A percentile compares a stretch with the other conserved stretches of the same genome.
phyloP scores from a whole-genome alignment of 2,113 vertebrate genomes.

The Dromiciops gliroides region DNA sequence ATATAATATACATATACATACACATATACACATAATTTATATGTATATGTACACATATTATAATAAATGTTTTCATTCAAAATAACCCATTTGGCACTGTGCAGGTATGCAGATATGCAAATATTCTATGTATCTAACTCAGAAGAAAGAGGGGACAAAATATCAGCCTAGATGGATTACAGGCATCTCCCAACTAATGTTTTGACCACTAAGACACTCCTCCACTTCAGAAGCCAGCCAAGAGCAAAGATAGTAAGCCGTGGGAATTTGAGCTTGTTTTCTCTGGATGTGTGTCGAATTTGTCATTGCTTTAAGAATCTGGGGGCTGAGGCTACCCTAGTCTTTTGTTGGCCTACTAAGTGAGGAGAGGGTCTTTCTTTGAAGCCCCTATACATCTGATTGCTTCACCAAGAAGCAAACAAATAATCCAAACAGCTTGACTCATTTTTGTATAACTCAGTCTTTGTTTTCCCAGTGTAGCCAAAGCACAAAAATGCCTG shows the following conservation, averaged over 20 bases:
- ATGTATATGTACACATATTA: too few species aligned
- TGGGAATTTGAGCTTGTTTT: conserved; percentile 49
- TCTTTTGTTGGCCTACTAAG: conserved; percentile 55
- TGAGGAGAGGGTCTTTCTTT: conserved; percentile 21
- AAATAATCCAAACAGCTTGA: background rate
- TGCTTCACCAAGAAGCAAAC: conserved; percentile 21
- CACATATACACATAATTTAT: background rate
- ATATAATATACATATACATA: too few species aligned
- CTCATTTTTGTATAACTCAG: background rate
- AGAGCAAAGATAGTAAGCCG: background rate
- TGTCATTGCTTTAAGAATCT: conserved; percentile 29
- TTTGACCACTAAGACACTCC: background rate
- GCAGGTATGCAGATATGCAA: background rate
- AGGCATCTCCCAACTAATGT: background rate
- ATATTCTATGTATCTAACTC: background rate
- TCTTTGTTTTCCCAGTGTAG: background rate
- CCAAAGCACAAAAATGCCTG: background rate
- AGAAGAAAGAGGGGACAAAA: conserved; percentile 6
- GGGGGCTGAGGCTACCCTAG: conserved; percentile 30
- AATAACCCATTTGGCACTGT: background rate
- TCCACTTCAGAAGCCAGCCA: background rate
- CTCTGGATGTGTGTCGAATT: conserved; percentile 28
- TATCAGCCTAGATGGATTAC: background rate
- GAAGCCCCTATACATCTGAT: conserved; percentile 29
- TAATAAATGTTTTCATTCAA: background rate